Conservation (phyloP, 35 echinoderm and acorn worm species). For the Acanthaster planci region DNA sequence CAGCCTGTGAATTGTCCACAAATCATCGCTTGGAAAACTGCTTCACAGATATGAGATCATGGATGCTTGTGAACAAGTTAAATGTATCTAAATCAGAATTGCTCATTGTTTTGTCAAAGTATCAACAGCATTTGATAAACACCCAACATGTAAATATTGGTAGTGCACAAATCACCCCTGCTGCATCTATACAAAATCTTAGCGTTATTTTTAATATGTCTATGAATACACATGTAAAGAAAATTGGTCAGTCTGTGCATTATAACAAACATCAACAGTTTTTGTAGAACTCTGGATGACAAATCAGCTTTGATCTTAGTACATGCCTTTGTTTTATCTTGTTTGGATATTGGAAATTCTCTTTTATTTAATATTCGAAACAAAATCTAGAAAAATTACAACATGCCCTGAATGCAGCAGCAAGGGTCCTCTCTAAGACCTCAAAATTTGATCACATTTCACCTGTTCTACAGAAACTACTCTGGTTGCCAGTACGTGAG, state of each 20-base stretch:
- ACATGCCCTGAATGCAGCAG: no score
- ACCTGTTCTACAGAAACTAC: no score
- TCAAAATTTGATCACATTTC: no score
- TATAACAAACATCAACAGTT: conserved; percentile 2
- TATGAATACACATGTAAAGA: neutral
- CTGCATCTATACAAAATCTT: neutral
- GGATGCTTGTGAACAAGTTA: conserved; percentile 57
- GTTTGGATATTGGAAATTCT: no score
- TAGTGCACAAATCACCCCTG: neutral
- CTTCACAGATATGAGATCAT: conserved; percentile 37
- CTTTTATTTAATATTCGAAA: no score
- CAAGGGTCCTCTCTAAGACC: no score
- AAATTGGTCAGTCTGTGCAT: conserved; percentile 4
- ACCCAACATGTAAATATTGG: conserved; percentile 16
- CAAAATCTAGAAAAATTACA: no score
- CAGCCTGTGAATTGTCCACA: conserved; percentile 21
- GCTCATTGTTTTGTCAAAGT: conserved; percentile 48
- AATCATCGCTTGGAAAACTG: neutral
- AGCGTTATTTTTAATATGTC: neutral
- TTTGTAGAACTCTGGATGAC: neutral
- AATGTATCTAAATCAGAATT: conserved; percentile 62
- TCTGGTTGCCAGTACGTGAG: no score
- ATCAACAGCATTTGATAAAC: conserved; percentile 28
- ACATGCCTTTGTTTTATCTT: no score
- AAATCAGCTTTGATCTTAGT: no score